phyloP scores from a whole-genome alignment of 2,888 invertebrate species.

The Reticulitermes lucifugus region DNA sequence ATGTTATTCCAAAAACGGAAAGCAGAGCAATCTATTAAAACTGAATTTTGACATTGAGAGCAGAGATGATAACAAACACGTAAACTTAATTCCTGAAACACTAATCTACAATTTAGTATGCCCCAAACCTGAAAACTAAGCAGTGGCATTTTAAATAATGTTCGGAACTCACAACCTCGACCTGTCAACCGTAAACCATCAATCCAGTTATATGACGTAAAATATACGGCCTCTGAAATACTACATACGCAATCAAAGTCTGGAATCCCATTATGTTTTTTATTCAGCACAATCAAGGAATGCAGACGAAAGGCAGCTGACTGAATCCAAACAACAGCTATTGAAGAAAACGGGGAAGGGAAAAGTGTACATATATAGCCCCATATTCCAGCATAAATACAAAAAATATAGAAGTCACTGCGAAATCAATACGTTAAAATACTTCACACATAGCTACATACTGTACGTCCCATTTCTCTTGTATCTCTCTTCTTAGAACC shows the following conservation, averaged over 20 bases:
- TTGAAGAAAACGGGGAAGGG: background rate
- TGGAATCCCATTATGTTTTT: background rate
- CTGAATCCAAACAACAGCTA: background rate
- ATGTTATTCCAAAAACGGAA: background rate
- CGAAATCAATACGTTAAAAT: too few species aligned
- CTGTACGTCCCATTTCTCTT: too few species aligned
- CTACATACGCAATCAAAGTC: background rate
- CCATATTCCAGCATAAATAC: too few species aligned
- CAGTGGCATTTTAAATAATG: background rate
- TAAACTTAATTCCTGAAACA: background rate
- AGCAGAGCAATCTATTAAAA: background rate
- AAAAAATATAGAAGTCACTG: too few species aligned
- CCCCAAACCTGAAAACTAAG: background rate
- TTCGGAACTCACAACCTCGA: background rate
- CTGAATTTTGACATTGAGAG: background rate
- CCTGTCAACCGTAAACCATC: background rate
- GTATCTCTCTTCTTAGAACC: too few species aligned
- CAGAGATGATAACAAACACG: background rate
- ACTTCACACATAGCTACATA: too few species aligned
- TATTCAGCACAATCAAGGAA: background rate
- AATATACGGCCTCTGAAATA: background rate
- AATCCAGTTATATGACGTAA: background rate
- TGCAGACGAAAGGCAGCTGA: background rate
- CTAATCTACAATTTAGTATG: background rate
- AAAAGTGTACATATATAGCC: too few species aligned